Conservation (phyloP, 2,113 vertebrate genomes). For the Perccottus glenii region DNA sequence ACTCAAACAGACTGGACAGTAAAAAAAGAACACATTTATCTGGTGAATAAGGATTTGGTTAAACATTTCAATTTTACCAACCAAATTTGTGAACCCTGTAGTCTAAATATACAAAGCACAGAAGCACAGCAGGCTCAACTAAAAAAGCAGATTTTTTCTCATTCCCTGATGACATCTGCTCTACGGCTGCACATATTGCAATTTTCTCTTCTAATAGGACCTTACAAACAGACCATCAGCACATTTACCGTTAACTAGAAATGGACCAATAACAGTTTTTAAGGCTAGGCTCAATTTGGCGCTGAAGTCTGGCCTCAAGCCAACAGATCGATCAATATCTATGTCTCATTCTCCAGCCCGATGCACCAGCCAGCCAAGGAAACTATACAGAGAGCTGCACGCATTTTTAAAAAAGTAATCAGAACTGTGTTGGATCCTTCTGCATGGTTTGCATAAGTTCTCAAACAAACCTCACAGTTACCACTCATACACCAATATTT, state of each 20-base stretch:
- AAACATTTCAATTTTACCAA: not conserved
- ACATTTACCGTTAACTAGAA: constrained; percentile 66
- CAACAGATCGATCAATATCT: constrained; percentile 60
- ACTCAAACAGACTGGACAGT: too few relatives aligned
- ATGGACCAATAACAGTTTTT: constrained; percentile 66
- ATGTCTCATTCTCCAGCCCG: constrained; percentile 42
- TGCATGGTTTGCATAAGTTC: not conserved
- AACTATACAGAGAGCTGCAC: constrained; percentile 22
- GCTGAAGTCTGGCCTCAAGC: constrained; percentile 43
- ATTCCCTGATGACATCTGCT: constrained; percentile 62
- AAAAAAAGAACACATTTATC: too few relatives aligned
- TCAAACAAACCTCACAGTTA: not conserved
- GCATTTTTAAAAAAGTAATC: constrained; percentile 25
- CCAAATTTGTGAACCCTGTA: not conserved
- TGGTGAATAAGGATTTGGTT: not conserved
- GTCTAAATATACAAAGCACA: constrained; percentile 12
- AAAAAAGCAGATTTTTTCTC: constrained; percentile 59
- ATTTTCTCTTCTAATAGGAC: constrained; percentile 65
- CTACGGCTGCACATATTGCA: constrained; percentile 63
- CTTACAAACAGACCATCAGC: constrained; percentile 54
- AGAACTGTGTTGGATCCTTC: constrained; percentile 1
- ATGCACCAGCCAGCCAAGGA: constrained; percentile 25
- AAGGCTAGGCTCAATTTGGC: constrained; percentile 47
- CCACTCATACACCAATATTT: not conserved
- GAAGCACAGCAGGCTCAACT: constrained; percentile 9